Evolutionary conservation across 2,888 invertebrate species (phyloP), one percentile per base, ranked within the genome.

Genomic region (Hermaeophaga mercurialis): DNA sequence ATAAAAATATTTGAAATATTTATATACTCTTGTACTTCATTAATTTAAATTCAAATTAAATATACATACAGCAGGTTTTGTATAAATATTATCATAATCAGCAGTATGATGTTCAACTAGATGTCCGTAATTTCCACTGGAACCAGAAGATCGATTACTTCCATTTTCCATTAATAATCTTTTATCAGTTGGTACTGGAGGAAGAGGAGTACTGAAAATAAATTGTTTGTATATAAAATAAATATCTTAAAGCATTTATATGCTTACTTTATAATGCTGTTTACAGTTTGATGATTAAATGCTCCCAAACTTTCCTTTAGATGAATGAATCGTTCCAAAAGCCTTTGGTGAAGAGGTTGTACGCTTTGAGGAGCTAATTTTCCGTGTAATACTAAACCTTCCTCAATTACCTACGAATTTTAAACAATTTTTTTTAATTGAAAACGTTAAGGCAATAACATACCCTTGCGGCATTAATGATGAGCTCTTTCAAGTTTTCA

Each of bases 281-380:
- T 90, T 0, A 86, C 85, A 63, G 88, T 83, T 69, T 90, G 89
- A 3, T 87, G 78, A 64, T 87, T 83, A 9, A 87, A 79, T 0
- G 86, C 82, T 0, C 89, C 90, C 41, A 91, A 79, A 68, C 89
- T 89, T 65, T 90, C 89, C 64, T 90, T 86, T 59, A 96, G 80
- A 72, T 94, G 91, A 3, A 86, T 87, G 74, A 94, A 94, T 59
- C 95, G 82, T 73, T 96, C 94, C 34, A 94, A 84, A 33, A 97
- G 80, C 59, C 96, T 87, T 68, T 91, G 89, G 72, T 97, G 96
- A 64, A 97, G 77, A 0, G 96, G 96, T 63, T 91, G 92, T 0
- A 96, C 91, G n/a, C 89, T 91, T 0, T 89, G 80, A 0, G 96
- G 93, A 1, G 94, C 94, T 54, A 95, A 80, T 59, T 89, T 84